Conservation (phyloP, 2,113 vertebrate genomes). For the Thryonomys swinderianus region DNA sequence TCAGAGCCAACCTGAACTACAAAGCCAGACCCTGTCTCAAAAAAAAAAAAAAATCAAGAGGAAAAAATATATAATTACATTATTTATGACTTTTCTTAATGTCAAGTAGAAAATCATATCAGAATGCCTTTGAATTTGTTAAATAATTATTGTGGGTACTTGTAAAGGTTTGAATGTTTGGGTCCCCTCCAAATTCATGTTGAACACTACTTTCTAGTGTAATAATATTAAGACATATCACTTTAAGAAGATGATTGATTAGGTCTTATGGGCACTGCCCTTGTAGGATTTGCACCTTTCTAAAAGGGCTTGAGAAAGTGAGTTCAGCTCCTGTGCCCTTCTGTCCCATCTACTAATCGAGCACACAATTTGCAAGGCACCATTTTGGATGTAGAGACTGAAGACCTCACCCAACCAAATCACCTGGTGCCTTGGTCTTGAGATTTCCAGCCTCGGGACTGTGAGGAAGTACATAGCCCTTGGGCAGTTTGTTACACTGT, state of each 20-base stretch:
- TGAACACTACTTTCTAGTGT: not conserved
- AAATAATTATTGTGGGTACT: not conserved
- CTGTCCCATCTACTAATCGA: not conserved
- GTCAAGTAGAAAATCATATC: not conserved
- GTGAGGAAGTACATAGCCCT: not conserved
- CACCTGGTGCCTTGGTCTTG: not conserved
- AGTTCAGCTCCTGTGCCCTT: not conserved
- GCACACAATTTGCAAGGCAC: not conserved
- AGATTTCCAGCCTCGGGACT: not conserved
- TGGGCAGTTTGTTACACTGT: not conserved
- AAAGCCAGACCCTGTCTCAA: not conserved
- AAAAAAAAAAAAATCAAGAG: not conserved
- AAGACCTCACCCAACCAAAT: not conserved
- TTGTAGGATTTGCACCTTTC: not conserved
- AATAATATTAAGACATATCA: not conserved
- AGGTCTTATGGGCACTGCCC: not conserved
- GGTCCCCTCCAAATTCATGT: not conserved
- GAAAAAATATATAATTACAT: not conserved
- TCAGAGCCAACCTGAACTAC: not conserved
- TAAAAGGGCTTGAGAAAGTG: not conserved
- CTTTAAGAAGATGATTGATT: not conserved
- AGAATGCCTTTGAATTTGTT: constrained; percentile 36
- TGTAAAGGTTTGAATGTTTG: not conserved
- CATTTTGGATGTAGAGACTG: not conserved
- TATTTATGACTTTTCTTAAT: not conserved